Percentiles rank a stretch among this genome's conserved stretches.
Evolutionary conservation across 2,797 vertebrate genomes (phyloP).

Genomic region (Hemibagrus guttatus): DNA sequence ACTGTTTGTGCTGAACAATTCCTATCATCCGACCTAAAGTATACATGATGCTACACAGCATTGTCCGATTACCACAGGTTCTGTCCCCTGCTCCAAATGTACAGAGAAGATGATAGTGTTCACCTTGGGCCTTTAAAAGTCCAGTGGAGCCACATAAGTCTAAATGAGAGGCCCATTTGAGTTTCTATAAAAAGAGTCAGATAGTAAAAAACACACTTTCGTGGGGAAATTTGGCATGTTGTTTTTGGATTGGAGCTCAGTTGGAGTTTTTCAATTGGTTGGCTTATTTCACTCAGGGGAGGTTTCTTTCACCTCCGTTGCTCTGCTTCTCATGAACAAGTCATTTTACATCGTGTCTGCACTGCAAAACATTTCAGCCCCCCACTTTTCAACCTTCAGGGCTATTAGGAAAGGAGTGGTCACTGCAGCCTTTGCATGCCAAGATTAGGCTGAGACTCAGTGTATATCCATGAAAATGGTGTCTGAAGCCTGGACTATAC

Average conservation of each 20-base stretch:
- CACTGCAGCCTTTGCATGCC: conserved; percentile 63
- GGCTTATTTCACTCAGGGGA: conserved; percentile 59
- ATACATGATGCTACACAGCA: background rate
- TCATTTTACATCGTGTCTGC: conserved; percentile 75
- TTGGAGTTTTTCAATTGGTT: conserved; percentile 60
- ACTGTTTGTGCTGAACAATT: background rate
- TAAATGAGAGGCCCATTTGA: conserved; percentile 49
- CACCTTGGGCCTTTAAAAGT: conserved; percentile 46
- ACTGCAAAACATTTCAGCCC: conserved; percentile 56
- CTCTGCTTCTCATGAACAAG: conserved; percentile 66
- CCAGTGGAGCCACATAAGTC: conserved; percentile 34
- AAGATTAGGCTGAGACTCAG: conserved; percentile 37
- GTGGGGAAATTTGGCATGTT: conserved; percentile 62
- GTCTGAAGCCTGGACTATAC: conserved; percentile 64
- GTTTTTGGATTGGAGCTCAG: conserved; percentile 63
- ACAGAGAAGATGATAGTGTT: conserved; percentile 27
- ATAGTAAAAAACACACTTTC: conserved; percentile 62
- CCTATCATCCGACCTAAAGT: background rate
- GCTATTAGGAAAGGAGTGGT: conserved; percentile 70
- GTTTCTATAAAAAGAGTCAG: conserved; percentile 59
- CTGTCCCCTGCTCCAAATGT: background rate
- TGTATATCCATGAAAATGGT: conserved; percentile 36
- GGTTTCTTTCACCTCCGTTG: conserved; percentile 59
- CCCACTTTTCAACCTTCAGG: conserved; percentile 46
- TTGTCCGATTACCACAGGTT: conserved; percentile 29